Base-by-base conservation (phyloP, 2,888 invertebrate species). In the Polydrusus tereticollis region DNA sequence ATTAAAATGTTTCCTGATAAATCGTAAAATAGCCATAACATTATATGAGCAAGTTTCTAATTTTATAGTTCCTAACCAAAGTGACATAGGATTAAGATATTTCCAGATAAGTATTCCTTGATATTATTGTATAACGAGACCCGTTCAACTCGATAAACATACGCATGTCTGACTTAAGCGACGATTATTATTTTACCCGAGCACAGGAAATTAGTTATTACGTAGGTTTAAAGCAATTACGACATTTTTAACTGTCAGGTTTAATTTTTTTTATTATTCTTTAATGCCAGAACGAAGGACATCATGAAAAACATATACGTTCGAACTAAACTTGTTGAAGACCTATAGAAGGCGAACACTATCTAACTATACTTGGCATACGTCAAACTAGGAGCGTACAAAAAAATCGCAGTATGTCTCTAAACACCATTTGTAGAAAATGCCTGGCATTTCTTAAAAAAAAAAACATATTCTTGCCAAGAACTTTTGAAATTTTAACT, bases 121-220 rank as follows among this genome's bases (percentile, higher is more conserved):
- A 26, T 55, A 55, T 55, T 55, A 29, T 55, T 55, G 8, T 55
- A 21, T 1, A 47, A 47, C 12, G 8, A 55, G 52, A 33, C 29
- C 52, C 29, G 29, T 16, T 55, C 29, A 29, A 55, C 29, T 29
- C 16, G 52, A 55, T 33, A 55, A 29, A 55, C 29, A 52, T 23
- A 52, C 26, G 52, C 52, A 52, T 29, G 29, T 43, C 41, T 23
- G 41, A 1, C 26, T 60, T 60, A 26, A 60, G 43, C 8, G 23
- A 60, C 60, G 43, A 60, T 60, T 29, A 43, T 60, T 45, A 45
- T 26, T 45, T 60, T 60, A 29, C 7, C 29, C 43, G 8, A 16
- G n/a, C 23, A 63, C 63, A 63, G 63, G 63, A 63, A 63, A 47
- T 63, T 29, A 29, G 16, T 50, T 47, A 63, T 63, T 63, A 50